These are phyloP conservation scores for Gymnoscopelus braueri DNA, from an alignment of 2,797 vertebrate species.

Conservation along the genomic window DNA sequence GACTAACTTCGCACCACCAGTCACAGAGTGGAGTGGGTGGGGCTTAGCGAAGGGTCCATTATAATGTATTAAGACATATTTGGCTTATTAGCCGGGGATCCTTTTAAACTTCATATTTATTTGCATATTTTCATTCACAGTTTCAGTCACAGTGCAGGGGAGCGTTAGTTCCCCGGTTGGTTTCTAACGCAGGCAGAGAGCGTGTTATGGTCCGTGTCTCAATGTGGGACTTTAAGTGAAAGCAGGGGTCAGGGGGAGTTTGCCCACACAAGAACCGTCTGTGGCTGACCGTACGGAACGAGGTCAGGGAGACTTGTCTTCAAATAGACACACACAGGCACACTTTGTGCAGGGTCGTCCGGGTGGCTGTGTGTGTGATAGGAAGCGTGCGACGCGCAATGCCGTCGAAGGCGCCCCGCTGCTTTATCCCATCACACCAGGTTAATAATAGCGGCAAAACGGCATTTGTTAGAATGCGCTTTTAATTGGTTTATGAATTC, in stretches of 20 bases:
- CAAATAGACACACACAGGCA: slow-evolving; percentile 42
- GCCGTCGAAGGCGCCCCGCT: slow-evolving; percentile 32
- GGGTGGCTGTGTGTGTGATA: slow-evolving; percentile 43
- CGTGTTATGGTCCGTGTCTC: slow-evolving; percentile 22
- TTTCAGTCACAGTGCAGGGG: too few species aligned
- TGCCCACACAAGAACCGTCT: slow-evolving; percentile 45
- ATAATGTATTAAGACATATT: too few species aligned
- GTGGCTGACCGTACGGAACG: slow-evolving; percentile 39
- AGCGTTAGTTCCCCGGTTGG: too few species aligned
- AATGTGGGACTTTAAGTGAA: slow-evolving; percentile 33
- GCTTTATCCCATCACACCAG: slow-evolving; percentile 70
- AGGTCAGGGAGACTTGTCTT: slow-evolving; percentile 39
- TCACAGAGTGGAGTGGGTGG: too few species aligned
- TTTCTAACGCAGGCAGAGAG: slow-evolving; percentile 27
- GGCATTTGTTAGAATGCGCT: slow-evolving; percentile 68
- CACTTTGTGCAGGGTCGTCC: slow-evolving; percentile 24
- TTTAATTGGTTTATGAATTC: slow-evolving; percentile 84
- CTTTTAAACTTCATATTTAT: too few species aligned
- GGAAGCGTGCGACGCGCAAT: slow-evolving; percentile 46
- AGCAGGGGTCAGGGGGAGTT: slow-evolving; percentile 51
- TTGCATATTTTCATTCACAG: too few species aligned
- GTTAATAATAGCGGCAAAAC: slow-evolving; percentile 77
- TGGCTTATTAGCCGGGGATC: too few species aligned
- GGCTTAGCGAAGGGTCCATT: too few species aligned
- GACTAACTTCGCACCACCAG: too few species aligned